Conservation (phyloP, 2,888 invertebrate species). For the Schizaphis graminum region DNA sequence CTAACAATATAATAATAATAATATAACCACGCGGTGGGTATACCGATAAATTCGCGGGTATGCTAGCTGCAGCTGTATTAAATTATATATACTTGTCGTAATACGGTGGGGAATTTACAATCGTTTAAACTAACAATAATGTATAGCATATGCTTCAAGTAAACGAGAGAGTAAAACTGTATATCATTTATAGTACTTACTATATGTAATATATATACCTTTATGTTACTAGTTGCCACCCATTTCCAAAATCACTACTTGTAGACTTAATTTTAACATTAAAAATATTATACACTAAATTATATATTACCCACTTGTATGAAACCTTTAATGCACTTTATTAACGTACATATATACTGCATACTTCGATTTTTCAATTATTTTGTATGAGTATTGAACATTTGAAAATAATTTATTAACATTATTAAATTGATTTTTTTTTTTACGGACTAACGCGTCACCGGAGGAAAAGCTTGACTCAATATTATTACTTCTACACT, state of each 20-base stretch:
- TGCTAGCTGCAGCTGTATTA: background rate
- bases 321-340: no score
- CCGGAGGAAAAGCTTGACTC: background rate
- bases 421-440: background rate
- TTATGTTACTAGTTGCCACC: background rate
- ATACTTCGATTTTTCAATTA: background rate
- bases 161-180: background rate
- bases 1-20: conserved; percentile 26
- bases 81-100: conserved; percentile 37
- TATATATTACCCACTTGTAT: no score
- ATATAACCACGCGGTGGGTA: background rate
- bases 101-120: conserved; percentile 42
- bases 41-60: conserved; percentile 28
- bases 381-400: background rate
- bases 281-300: background rate
- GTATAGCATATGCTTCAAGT: background rate
- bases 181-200: background rate
- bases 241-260: background rate
- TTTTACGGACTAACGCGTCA: background rate
- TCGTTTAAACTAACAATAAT: conserved; percentile 22
- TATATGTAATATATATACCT: background rate
- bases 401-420: background rate
- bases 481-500: background rate
- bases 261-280: background rate
- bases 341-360: no score